A percentile compares a stretch with the other conserved stretches of the same genome.
Evolutionary conservation across 2,797 vertebrate species (phyloP).

Genomic region (Epinephelus awoara): DNA sequence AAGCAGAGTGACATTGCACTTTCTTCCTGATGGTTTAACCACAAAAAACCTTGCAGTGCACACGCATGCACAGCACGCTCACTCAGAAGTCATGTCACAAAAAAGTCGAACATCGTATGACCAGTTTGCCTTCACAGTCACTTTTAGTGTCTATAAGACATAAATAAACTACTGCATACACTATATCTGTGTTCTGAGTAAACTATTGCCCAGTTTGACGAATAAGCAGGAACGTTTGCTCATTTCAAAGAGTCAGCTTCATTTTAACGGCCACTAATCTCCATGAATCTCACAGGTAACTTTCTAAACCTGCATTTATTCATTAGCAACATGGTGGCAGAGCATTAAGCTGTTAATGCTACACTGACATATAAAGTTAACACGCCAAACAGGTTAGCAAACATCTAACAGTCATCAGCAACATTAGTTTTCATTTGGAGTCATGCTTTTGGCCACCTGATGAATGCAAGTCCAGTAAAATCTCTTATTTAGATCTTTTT

Average conservation of each 20-base stretch:
- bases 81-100: not conserved
- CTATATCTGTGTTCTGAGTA: not conserved
- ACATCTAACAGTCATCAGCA: not conserved
- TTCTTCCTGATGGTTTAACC: conserved; percentile 35
- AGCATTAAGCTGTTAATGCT: not conserved
- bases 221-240: not conserved
- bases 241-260: conserved; percentile 1
- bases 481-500: no score
- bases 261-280: not conserved
- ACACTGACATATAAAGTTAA: not conserved
- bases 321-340: not conserved
- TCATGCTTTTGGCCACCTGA: not conserved
- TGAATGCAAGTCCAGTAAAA: not conserved
- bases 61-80: not conserved
- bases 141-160: not conserved
- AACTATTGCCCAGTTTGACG: not conserved
- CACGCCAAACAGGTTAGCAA: not conserved
- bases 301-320: not conserved
- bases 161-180: not conserved
- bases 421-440: not conserved
- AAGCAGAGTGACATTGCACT: not conserved
- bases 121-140: not conserved
- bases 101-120: not conserved
- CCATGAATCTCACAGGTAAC: not conserved
- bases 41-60: conserved; percentile 7